These are phyloP conservation scores for Dorcus hopei DNA, from an alignment of 2,888 invertebrate genomes.

Conservation along the genomic window DNA sequence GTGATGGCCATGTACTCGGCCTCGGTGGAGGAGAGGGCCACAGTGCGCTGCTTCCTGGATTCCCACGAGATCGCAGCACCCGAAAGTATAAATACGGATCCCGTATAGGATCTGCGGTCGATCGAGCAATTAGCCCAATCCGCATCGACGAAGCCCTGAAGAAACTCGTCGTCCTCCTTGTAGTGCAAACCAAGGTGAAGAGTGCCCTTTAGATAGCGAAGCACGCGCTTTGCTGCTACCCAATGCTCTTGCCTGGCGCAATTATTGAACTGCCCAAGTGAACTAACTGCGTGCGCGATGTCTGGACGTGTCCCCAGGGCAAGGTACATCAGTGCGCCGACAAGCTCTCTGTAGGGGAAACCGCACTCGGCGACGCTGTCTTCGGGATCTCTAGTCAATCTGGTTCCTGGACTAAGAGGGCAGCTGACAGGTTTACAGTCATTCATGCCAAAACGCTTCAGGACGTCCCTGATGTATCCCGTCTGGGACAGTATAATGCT, in stretches of 20 bases:
- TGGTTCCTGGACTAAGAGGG: too few relatives aligned
- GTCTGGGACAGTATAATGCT: too few relatives aligned
- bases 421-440: too few relatives aligned
- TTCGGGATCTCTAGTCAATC: too few relatives aligned
- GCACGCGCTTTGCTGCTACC: conserved; percentile 6
- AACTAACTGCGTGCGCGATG: too few relatives aligned
- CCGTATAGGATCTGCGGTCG: conserved; percentile 15
- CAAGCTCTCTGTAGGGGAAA: too few relatives aligned
- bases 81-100: conserved; percentile 27
- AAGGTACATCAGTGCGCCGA: too few relatives aligned
- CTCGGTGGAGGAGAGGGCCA: conserved; percentile 33
- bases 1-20: conserved; percentile 33
- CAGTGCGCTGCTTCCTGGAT: conserved; percentile 32
- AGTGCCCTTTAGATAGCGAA: conserved; percentile 11
- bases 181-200: conserved; percentile 3
- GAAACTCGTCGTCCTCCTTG: background rate
- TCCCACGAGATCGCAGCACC: conserved; percentile 31
- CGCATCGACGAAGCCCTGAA: conserved; percentile 27
- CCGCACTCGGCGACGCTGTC: too few relatives aligned
- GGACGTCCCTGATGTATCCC: too few relatives aligned
- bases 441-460: too few relatives aligned
- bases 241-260: conserved; percentile 5
- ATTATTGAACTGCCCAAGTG: too few relatives aligned
- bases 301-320: too few relatives aligned
- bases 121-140: conserved; percentile 24